A percentile compares a stretch with the other conserved stretches of the same genome.
phyloP scores from a whole-genome alignment of 2,888 invertebrate species.

The Cetonia aurata region DNA sequence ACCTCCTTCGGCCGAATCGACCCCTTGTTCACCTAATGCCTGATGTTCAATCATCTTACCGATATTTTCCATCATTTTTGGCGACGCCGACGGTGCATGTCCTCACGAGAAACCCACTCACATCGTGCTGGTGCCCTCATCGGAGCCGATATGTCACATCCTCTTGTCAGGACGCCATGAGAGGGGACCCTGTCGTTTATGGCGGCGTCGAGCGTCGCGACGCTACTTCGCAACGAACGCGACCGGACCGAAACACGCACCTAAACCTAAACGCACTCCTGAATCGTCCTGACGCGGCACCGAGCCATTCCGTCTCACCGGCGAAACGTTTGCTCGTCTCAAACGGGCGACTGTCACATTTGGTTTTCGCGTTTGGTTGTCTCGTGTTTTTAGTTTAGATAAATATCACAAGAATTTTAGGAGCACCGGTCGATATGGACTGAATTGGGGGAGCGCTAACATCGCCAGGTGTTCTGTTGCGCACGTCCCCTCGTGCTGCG shows the following conservation, averaged over 20 bases:
- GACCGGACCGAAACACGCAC: slow-evolving; percentile 37
- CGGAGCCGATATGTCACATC: slow-evolving; percentile 40
- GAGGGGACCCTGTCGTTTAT: slow-evolving; percentile 58
- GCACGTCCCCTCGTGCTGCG: slow-evolving; percentile 65
- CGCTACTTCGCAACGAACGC: slow-evolving; percentile 43
- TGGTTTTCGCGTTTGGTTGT: slow-evolving; percentile 49
- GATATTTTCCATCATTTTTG: slow-evolving; percentile 70
- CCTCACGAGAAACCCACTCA: slow-evolving; percentile 51
- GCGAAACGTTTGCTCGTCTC: not conserved
- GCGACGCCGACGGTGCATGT: slow-evolving; percentile 46
- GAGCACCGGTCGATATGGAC: slow-evolving; percentile 66
- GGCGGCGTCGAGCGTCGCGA: slow-evolving; percentile 58
- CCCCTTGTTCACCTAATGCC: slow-evolving; percentile 69
- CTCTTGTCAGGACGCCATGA: slow-evolving; percentile 51
- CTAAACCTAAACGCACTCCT: slow-evolving; percentile 35
- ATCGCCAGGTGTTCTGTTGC: slow-evolving; percentile 66
- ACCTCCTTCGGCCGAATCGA: slow-evolving; percentile 67
- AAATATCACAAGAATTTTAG: slow-evolving; percentile 54
- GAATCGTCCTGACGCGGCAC: slow-evolving; percentile 28
- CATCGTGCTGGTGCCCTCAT: slow-evolving; percentile 49
- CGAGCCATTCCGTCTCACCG: slow-evolving; percentile 12
- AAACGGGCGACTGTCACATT: slow-evolving; percentile 44
- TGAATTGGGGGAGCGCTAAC: slow-evolving; percentile 66
- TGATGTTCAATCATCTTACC: slow-evolving; percentile 73
- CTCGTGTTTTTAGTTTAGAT: slow-evolving; percentile 53